phyloP scores from a whole-genome alignment of 1,140 invertebrate genomes.

The Physella acuta region DNA sequence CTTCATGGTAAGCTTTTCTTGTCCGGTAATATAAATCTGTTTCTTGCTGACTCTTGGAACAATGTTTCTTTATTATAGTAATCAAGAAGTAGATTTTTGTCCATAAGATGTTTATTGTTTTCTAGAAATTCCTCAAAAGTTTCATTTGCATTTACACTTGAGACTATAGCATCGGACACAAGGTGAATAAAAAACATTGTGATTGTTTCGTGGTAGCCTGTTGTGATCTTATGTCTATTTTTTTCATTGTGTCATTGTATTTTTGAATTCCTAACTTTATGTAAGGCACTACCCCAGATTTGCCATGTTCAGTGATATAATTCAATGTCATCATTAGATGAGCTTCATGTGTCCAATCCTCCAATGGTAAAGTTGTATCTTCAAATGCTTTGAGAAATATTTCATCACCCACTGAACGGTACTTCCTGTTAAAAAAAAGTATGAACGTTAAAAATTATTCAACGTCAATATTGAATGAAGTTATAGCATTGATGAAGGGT shows the following conservation, averaged over 20 bases:
- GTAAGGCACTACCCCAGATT: conserved; percentile 46
- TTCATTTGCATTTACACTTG: conserved; percentile 20
- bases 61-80: conserved; percentile 50
- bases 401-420: conserved; percentile 55
- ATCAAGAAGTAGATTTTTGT: conserved; percentile 43
- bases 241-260: conserved; percentile 53
- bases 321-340: conserved; percentile 58
- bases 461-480: too few species aligned
- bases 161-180: conserved; percentile 46
- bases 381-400: conserved; percentile 58
- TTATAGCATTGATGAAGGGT: too few species aligned
- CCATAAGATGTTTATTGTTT: conserved; percentile 40
- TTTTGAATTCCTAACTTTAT: conserved; percentile 49
- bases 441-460: too few species aligned
- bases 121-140: conserved; percentile 52
- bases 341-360: conserved; percentile 57
- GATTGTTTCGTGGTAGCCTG: conserved; percentile 55
- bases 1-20: conserved; percentile 28
- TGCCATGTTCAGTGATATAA: conserved; percentile 52
- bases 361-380: conserved; percentile 52
- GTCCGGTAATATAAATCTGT: conserved; percentile 41
- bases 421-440: conserved; percentile 52
- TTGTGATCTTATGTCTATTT: conserved; percentile 53
- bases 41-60: conserved; percentile 36
- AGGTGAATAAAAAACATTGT: conserved; percentile 54